Conservation (phyloP, 1,140 invertebrate genomes). For the Bacillus rossius region DNA sequence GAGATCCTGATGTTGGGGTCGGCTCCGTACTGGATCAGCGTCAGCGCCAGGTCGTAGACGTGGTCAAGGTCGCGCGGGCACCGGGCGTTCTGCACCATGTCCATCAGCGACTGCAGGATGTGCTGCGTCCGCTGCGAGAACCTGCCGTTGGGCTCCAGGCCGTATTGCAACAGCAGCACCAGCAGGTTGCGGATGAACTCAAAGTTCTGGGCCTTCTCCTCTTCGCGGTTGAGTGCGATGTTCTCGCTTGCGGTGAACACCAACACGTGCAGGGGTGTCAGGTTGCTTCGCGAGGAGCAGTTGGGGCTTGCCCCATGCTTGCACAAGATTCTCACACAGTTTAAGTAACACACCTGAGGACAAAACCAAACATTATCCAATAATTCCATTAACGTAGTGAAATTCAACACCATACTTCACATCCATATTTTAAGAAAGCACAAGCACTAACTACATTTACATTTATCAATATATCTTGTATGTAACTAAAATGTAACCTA, state of each 20-base stretch:
- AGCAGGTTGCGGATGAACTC: constrained; percentile 61
- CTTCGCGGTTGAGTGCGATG: constrained; percentile 53
- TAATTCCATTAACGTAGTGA: too few relatives aligned
- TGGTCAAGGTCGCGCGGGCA: constrained; percentile 56
- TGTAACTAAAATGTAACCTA: too few relatives aligned
- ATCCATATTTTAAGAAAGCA: too few relatives aligned
- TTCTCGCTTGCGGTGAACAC: constrained; percentile 69
- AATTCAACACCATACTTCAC: too few relatives aligned
- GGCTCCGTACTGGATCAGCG: constrained; percentile 56
- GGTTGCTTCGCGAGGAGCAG: constrained; percentile 60
- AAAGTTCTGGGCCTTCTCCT: constrained; percentile 57
- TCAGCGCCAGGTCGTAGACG: constrained; percentile 60
- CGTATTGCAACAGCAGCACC: constrained; percentile 59
- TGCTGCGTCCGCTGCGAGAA: constrained; percentile 53
- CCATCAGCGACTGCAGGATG: constrained; percentile 59
- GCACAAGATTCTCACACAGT: constrained; percentile 62
- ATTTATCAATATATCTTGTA: too few relatives aligned
- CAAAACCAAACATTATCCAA: too few relatives aligned
- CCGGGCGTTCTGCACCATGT: constrained; percentile 64
- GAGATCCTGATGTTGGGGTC: constrained; percentile 53
- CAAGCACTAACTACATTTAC: too few relatives aligned
- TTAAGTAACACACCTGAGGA: constrained; percentile 60
- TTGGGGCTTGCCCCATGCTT: constrained; percentile 68
- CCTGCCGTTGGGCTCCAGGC: constrained; percentile 56
- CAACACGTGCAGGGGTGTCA: constrained; percentile 65